phyloP scores from a whole-genome alignment of 2,888 invertebrate genomes.

The Hydropsyche betteni region DNA sequence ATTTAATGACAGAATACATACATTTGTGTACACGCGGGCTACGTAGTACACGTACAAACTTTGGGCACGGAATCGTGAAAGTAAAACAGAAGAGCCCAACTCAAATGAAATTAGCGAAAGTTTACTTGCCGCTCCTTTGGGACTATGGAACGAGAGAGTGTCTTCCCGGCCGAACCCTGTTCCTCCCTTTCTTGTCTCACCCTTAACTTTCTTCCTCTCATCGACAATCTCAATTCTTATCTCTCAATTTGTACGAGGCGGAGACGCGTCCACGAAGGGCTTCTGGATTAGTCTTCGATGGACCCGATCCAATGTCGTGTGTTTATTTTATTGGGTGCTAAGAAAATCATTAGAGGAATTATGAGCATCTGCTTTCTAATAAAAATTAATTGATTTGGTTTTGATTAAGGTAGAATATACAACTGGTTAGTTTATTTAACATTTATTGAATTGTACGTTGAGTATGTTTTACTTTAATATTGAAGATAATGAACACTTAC shows the following conservation, averaged over 20 bases:
- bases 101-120: conserved; percentile 52
- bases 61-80: conserved; percentile 46
- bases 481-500: too few species aligned
- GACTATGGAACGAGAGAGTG: conserved; percentile 9
- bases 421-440: too few species aligned
- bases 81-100: conserved; percentile 51
- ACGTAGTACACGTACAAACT: conserved; percentile 39
- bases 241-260: conserved; percentile 7
- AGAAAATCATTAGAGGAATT: too few species aligned
- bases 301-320: too few species aligned
- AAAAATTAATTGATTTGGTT: too few species aligned
- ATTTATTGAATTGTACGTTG: too few species aligned
- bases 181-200: conserved; percentile 12
- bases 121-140: conserved; percentile 42
- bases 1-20: conserved; percentile 29
- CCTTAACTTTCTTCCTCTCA: background rate
- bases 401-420: too few species aligned
- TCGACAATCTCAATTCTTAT: conserved; percentile 31
- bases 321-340: too few species aligned
- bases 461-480: too few species aligned
- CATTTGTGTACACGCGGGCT: conserved; percentile 39
- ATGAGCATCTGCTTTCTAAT: too few species aligned
- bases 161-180: background rate
- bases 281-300: too few species aligned
- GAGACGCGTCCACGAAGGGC: background rate